These are phyloP conservation scores for Leptinotarsa texana DNA, from an alignment of 1,140 invertebrate species.

Conservation along the genomic window DNA sequence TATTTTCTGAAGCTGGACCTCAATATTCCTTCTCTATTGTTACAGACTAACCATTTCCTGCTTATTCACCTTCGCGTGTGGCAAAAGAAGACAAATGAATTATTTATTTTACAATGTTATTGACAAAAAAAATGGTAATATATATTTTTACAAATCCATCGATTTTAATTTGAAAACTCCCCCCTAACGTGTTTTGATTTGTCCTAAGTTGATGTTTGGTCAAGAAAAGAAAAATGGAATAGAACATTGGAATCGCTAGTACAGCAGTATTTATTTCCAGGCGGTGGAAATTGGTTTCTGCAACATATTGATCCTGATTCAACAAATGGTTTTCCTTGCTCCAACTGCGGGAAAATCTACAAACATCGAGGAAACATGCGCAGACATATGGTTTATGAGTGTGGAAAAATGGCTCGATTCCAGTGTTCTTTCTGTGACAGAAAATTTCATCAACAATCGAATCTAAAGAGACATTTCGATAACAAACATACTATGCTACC, in stretches of 20 bases:
- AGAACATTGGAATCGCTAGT: slow-evolving; percentile 43
- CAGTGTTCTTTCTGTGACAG: slow-evolving; percentile 56
- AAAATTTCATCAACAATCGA: slow-evolving; percentile 58
- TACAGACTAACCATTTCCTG: slow-evolving; percentile 23
- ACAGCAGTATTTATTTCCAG: slow-evolving; percentile 54
- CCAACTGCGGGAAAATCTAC: slow-evolving; percentile 57
- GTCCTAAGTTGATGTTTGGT: not conserved
- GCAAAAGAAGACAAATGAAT: slow-evolving; percentile 23
- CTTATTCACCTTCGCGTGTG: slow-evolving; percentile 4
- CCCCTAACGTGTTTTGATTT: not conserved
- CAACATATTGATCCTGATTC: slow-evolving; percentile 44
- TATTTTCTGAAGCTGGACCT: not conserved
- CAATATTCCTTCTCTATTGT: slow-evolving; percentile 26
- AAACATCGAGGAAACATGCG: slow-evolving; percentile 60
- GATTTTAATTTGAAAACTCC: slow-evolving; percentile 2
- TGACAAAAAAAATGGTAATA: slow-evolving; percentile 11
- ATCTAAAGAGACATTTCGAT: slow-evolving; percentile 56
- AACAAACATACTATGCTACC: slow-evolving; percentile 46
- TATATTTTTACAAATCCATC: not conserved
- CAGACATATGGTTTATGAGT: slow-evolving; percentile 56
- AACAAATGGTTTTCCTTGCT: slow-evolving; percentile 55
- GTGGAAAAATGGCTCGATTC: slow-evolving; percentile 57
- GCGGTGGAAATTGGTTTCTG: slow-evolving; percentile 48
- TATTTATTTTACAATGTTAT: slow-evolving; percentile 1
- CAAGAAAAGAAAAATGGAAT: slow-evolving; percentile 27